These are phyloP conservation scores for Ooceraea biroi DNA, from an alignment of 1,140 invertebrate species.

Conservation along the genomic window DNA sequence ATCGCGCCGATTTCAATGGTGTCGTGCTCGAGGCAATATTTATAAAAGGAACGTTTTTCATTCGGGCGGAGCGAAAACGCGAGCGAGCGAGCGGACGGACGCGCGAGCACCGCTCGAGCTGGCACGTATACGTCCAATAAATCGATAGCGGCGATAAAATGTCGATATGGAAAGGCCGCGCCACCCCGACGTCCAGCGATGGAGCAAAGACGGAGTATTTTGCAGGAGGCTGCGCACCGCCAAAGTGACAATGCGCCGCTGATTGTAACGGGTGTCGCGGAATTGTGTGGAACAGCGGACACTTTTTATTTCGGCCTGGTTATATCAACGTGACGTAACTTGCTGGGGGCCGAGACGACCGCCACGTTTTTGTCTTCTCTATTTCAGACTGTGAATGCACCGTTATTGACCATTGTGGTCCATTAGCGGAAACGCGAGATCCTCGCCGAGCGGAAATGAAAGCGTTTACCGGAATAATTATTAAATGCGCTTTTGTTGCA, in stretches of 20 bases:
- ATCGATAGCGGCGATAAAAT: slow-evolving; percentile 66
- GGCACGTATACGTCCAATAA: slow-evolving; percentile 55
- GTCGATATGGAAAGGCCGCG: slow-evolving; percentile 46
- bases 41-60: slow-evolving; percentile 58
- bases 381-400: slow-evolving; percentile 8
- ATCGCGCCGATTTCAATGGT: slow-evolving; percentile 43
- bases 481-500: not conserved
- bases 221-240: not conserved
- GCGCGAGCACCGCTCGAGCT: not conserved
- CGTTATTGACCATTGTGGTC: slow-evolving; percentile 4
- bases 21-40: slow-evolving; percentile 54
- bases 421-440: slow-evolving; percentile 1
- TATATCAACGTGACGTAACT: not conserved
- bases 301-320: not conserved
- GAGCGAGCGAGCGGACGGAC: too few species aligned
- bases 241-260: slow-evolving; percentile 10
- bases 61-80: slow-evolving; percentile 59
- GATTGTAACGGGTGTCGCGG: slow-evolving; percentile 3
- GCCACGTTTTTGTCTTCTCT: not conserved
- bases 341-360: not conserved
- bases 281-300: not conserved
- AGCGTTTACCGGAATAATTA: slow-evolving; percentile 20
- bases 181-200: not conserved
- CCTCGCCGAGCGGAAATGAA: not conserved
- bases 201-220: slow-evolving; percentile 31